A percentile compares a stretch with the other conserved stretches of the same genome.
phyloP scores from a whole-genome alignment of 2,113 vertebrate genomes.

The Nestor notabilis region DNA sequence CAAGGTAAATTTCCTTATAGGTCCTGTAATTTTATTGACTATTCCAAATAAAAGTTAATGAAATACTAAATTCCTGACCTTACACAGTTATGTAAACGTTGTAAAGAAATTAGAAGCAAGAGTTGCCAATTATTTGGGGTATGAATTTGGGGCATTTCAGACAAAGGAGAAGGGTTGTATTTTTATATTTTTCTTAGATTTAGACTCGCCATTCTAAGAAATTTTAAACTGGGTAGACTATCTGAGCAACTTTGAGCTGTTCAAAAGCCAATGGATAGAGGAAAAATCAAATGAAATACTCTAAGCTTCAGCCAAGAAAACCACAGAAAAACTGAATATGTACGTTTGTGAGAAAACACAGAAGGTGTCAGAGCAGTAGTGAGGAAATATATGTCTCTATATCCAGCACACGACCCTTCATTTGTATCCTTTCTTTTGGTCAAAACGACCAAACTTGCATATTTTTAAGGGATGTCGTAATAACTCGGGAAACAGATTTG shows the following conservation, averaged over 20 bases:
- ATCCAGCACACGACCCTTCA: not conserved
- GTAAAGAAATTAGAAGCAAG: not conserved
- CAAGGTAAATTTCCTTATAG: not conserved
- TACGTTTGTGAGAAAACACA: not conserved
- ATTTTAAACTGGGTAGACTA: not conserved
- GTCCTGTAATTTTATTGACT: not conserved
- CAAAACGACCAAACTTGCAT: not conserved
- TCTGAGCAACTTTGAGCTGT: not conserved
- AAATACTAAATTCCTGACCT: not conserved
- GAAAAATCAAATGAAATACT: not conserved
- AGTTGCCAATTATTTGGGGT: not conserved
- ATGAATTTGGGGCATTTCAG: not conserved
- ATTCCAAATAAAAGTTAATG: not conserved
- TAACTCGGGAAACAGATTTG: rapidly evolving
- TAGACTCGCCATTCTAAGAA: not conserved
- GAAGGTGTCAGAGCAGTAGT: not conserved
- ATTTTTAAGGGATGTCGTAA: not conserved
- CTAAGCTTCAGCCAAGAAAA: not conserved
- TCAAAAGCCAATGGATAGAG: not conserved
- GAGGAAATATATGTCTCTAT: not conserved
- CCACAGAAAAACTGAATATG: not conserved
- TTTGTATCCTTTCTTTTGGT: not conserved
- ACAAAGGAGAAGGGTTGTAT: not conserved
- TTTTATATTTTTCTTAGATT: not conserved
- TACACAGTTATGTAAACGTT: not conserved